Percentiles rank a stretch among this genome's conserved stretches.
Evolutionary conservation across 2,888 invertebrate species (phyloP).

Genomic region (Ecliptopera silaceata): DNA sequence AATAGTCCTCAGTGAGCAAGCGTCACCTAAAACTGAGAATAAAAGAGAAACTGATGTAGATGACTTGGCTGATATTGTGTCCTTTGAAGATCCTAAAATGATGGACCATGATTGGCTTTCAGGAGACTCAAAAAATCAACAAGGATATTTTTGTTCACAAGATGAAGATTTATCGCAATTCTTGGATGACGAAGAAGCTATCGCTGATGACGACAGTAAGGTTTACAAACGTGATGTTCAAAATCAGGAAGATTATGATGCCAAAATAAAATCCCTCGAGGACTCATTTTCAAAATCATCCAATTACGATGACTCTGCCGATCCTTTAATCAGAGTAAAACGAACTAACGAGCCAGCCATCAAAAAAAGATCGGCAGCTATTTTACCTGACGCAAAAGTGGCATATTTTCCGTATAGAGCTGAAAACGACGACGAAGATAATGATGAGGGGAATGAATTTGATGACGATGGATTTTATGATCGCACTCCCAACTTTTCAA

Average conservation of each 20-base stretch:
- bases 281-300: slow-evolving; percentile 71
- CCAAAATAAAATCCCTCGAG: slow-evolving; percentile 64
- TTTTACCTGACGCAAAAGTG: slow-evolving; percentile 62
- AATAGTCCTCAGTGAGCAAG: slow-evolving; percentile 40
- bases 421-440: slow-evolving; percentile 72
- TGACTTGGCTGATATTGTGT: slow-evolving; percentile 40
- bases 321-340: slow-evolving; percentile 71
- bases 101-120: slow-evolving; percentile 41
- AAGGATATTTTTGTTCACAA: slow-evolving; percentile 47
- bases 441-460: slow-evolving; percentile 77
- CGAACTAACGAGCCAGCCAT: slow-evolving; percentile 57
- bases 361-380: slow-evolving; percentile 59
- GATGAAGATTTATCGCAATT: slow-evolving; percentile 55
- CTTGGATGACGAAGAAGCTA: slow-evolving; percentile 47
- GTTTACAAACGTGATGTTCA: slow-evolving; percentile 58
- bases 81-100: slow-evolving; percentile 43
- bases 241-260: slow-evolving; percentile 51
- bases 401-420: slow-evolving; percentile 64
- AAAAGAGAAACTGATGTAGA: slow-evolving; percentile 64
- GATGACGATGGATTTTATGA: slow-evolving; percentile 78
- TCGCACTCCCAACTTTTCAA: slow-evolving; percentile 56
- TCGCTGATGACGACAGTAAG: slow-evolving; percentile 43
- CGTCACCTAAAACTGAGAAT: slow-evolving; percentile 54
- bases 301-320: slow-evolving; percentile 52
- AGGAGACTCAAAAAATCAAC: slow-evolving; percentile 47